Evolutionary conservation across 53 echinoderm and acorn worm species (phyloP).

Genomic region (Echinarachnius parma): DNA sequence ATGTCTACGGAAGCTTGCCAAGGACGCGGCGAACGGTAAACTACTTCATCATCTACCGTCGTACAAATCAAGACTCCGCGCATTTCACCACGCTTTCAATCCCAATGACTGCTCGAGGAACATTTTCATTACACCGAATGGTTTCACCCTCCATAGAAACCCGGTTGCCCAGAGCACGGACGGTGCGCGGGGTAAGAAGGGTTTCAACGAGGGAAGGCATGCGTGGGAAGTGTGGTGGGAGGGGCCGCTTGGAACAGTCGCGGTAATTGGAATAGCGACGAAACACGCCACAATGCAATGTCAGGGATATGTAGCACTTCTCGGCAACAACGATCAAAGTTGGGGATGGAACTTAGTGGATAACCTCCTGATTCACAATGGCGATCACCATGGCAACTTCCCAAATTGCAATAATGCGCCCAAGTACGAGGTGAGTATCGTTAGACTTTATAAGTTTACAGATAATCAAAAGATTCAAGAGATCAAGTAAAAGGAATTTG

Average conservation of each 20-base stretch:
- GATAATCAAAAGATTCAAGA: too few relatives aligned
- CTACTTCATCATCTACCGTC: constrained; percentile 82
- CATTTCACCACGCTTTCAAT: constrained; percentile 91
- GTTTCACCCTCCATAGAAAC: constrained; percentile 92
- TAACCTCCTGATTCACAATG: constrained; percentile 95
- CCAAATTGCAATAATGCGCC: constrained; percentile 99
- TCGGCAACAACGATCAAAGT: constrained; percentile 95
- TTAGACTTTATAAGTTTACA: too few relatives aligned
- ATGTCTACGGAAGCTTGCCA: constrained; percentile 78
- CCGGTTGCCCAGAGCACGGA: constrained; percentile 99
- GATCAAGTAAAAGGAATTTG: too few relatives aligned
- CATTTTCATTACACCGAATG: constrained; percentile 89
- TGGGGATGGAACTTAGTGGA: constrained; percentile 99
- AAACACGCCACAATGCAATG: constrained; percentile 93
- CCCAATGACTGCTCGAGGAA: constrained; percentile 93
- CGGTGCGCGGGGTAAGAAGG: constrained; percentile 82
- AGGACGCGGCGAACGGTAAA: constrained; percentile 84
- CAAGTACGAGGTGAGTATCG: constrained; percentile 94
- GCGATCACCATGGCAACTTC: constrained; percentile 93
- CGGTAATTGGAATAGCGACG: constrained; percentile 93
- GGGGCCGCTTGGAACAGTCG: constrained; percentile 96
- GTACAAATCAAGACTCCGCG: constrained; percentile 89
- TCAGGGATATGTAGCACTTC: constrained; percentile 86
- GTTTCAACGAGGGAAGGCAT: constrained; percentile 87
- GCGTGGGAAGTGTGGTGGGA: constrained; percentile 99